Conservation (phyloP, 2,797 vertebrate species). For the Aldrovandia affinis region DNA sequence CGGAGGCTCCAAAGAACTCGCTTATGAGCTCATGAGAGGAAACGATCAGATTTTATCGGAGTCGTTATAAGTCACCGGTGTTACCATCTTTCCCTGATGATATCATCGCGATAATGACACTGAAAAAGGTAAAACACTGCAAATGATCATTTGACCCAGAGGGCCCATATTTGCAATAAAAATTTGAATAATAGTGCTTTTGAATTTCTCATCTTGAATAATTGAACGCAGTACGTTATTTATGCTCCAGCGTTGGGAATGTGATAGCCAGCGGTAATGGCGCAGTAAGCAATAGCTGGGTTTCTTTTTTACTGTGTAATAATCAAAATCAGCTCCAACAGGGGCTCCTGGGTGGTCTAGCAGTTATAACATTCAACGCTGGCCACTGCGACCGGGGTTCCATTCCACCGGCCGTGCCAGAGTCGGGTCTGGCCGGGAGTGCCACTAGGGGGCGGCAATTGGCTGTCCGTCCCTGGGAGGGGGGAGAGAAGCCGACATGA, state of each 20-base stretch:
- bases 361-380: no score
- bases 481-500: no score
- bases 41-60: neutral
- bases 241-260: slow-evolving; percentile 53
- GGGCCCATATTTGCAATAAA: neutral
- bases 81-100: neutral
- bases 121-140: neutral
- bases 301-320: neutral
- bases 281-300: neutral
- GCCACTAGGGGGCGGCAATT: no score
- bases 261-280: neutral
- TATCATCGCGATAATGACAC: slow-evolving; percentile 5
- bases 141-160: slow-evolving; percentile 7
- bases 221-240: slow-evolving; percentile 39
- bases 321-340: neutral
- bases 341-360: no score
- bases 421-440: no score
- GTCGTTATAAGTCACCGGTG: neutral
- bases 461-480: no score
- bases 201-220: neutral
- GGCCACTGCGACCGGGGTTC: no score
- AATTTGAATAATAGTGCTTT: neutral
- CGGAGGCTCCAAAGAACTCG: neutral
- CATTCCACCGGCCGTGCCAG: no score
- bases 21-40: neutral